A percentile compares a stretch with the other conserved stretches of the same genome.
Evolutionary conservation across 2,113 vertebrate species (phyloP).

Genomic region (Passerina amoena): DNA sequence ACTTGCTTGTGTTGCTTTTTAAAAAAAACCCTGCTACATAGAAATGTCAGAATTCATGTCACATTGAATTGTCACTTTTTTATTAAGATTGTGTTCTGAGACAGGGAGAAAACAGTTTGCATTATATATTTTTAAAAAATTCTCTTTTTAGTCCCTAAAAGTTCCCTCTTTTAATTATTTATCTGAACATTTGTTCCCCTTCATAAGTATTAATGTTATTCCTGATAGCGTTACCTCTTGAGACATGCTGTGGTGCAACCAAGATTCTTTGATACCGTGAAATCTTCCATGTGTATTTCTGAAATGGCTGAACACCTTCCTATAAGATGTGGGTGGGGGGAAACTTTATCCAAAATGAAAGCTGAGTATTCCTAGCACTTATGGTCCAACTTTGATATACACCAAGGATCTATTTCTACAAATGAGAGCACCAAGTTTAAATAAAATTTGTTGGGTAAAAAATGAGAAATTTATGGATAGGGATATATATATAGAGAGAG

Average conservation of each 20-base stretch:
- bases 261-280: not conserved
- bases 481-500: not conserved
- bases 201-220: not conserved
- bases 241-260: not conserved
- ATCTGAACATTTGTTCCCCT: not conserved
- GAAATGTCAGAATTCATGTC: not conserved
- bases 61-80: not conserved
- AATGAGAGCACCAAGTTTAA: not conserved
- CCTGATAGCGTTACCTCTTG: not conserved
- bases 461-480: not conserved
- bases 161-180: not conserved
- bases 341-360: not conserved
- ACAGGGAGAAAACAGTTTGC: not conserved
- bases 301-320: not conserved
- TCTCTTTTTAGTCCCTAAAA: not conserved
- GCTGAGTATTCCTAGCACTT: not conserved
- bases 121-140: not conserved
- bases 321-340: accelerated
- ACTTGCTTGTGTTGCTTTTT: not conserved
- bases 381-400: not conserved
- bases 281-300: not conserved
- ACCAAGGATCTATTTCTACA: not conserved
- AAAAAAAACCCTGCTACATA: not conserved
- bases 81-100: not conserved
- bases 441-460: not conserved